Percentiles rank a stretch among this genome's conserved stretches.
These are phyloP conservation scores for Rhynchomys soricoides DNA, from an alignment of 2,113 vertebrate species.

Conservation along the genomic window DNA sequence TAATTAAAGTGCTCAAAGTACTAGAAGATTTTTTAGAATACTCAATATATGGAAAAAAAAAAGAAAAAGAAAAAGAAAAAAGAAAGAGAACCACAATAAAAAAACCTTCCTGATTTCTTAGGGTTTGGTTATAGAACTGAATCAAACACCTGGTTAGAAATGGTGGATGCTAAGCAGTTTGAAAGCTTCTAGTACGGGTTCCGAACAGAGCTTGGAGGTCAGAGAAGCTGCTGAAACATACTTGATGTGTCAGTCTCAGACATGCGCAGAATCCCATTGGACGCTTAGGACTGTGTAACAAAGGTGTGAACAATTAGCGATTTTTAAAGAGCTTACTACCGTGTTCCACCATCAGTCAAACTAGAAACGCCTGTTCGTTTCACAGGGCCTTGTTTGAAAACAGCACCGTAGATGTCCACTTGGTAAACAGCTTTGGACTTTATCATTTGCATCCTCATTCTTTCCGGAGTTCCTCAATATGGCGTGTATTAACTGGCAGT, in stretches of 20 bases:
- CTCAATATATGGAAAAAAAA: not conserved
- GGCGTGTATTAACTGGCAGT: not conserved
- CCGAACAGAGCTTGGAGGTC: not conserved
- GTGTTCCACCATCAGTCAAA: not conserved
- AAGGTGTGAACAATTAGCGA: not conserved
- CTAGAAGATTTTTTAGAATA: not conserved
- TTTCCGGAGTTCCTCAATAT: not conserved
- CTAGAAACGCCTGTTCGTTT: not conserved
- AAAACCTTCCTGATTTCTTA: not conserved
- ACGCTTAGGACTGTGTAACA: not conserved
- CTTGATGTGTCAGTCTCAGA: not conserved
- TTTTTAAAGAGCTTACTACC: not conserved
- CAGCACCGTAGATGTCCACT: not conserved
- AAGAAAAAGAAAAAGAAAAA: not conserved
- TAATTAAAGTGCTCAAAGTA: not conserved
- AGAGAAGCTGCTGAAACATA: not conserved
- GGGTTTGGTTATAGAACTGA: not conserved
- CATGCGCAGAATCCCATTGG: not conserved
- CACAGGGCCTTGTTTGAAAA: not conserved
- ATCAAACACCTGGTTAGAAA: not conserved
- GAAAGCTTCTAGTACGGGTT: not conserved
- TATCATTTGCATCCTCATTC: not conserved
- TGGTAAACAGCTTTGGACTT: not conserved
- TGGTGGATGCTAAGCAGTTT: not conserved
- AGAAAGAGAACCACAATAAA: not conserved